Conservation (phyloP, 2,113 vertebrate genomes). For the Pomatorhinus ruficollis region DNA sequence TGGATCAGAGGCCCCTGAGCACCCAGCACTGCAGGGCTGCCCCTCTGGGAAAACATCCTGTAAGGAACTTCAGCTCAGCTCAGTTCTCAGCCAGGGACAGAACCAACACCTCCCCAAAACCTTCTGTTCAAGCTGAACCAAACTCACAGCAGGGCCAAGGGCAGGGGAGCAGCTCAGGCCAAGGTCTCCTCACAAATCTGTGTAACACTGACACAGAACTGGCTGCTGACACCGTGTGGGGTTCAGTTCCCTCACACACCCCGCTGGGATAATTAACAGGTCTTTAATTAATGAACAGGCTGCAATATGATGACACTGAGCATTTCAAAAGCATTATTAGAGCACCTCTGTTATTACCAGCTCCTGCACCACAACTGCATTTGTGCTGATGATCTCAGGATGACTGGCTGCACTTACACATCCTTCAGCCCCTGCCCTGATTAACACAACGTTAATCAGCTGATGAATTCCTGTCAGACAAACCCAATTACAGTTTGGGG, state of each 20-base stretch:
- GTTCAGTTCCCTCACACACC: background rate
- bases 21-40: background rate
- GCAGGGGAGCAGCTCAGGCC: background rate
- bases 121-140: no score
- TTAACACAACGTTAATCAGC: background rate
- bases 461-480: background rate
- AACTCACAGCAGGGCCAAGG: no score
- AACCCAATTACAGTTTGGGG: background rate
- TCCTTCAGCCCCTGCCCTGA: background rate
- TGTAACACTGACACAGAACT: background rate
- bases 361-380: rapidly evolving
- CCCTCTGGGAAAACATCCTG: background rate
- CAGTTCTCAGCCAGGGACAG: background rate
- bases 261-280: background rate
- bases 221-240: background rate
- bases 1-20: background rate
- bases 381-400: background rate
- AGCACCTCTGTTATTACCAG: rapidly evolving
- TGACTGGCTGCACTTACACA: background rate
- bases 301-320: background rate
- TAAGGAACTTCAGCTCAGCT: background rate
- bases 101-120: background rate
- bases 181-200: rapidly evolving
- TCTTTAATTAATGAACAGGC: background rate
- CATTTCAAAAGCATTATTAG: background rate